Percentiles rank a stretch among this genome's conserved stretches.
phyloP scores from a whole-genome alignment of 2,113 vertebrate species.

The Loxodonta africana region DNA sequence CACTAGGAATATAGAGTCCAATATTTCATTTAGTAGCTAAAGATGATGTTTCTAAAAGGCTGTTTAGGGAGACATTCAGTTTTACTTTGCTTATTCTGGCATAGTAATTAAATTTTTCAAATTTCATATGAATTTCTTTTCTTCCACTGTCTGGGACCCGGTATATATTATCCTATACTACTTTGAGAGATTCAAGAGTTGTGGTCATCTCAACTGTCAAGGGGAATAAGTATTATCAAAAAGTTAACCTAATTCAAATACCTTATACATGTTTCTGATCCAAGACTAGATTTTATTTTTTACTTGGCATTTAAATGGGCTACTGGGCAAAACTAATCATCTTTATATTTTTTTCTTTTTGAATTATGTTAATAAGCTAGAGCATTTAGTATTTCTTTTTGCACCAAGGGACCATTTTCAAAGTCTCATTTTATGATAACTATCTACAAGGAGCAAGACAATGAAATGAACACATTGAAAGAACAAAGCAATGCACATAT shows the following conservation, averaged over 20 bases:
- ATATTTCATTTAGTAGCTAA: constrained; percentile 60
- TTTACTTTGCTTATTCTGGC: background rate
- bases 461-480: background rate
- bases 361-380: too few species aligned
- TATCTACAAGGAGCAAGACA: constrained; percentile 75
- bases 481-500: background rate
- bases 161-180: background rate
- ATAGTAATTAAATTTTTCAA: background rate
- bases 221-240: background rate
- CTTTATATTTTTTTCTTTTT: background rate
- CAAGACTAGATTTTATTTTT: background rate
- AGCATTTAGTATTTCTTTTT: constrained; percentile 1
- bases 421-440: constrained; percentile 73
- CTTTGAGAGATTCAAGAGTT: background rate
- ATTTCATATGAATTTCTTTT: background rate
- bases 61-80: too few species aligned
- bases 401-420: constrained; percentile 51
- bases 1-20: constrained; percentile 61
- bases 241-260: background rate
- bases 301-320: background rate
- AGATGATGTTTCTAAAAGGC: background rate
- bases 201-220: background rate
- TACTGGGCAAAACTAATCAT: background rate
- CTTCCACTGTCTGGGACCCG: background rate
- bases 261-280: background rate